A percentile compares a stretch with the other conserved stretches of the same genome.
These are phyloP conservation scores for Phyllostomus discolor DNA, from an alignment of 2,113 vertebrate genomes.

Conservation along the genomic window DNA sequence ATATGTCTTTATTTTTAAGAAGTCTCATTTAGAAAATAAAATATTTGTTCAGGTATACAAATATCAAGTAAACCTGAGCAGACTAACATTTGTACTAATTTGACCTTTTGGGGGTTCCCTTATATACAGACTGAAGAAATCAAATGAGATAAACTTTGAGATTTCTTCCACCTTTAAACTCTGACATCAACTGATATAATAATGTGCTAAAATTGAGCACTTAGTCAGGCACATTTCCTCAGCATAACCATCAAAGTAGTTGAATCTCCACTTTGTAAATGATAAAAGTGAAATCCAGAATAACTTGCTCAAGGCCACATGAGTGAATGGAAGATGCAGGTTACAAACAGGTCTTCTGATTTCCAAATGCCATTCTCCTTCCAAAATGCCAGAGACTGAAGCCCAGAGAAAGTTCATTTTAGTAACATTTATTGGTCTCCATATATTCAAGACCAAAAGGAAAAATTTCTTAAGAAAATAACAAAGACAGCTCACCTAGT, in stretches of 20 bases:
- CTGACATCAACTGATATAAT: not conserved
- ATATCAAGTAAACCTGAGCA: not conserved
- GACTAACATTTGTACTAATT: not conserved
- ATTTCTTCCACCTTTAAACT: not conserved
- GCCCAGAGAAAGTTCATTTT: not conserved
- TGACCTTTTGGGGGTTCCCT: not conserved
- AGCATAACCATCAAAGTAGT: not conserved
- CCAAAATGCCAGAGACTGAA: not conserved
- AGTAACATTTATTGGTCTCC: not conserved
- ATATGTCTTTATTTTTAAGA: not conserved
- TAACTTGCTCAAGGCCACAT: not conserved
- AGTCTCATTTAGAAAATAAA: not conserved
- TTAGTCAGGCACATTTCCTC: not conserved
- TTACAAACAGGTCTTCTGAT: not conserved
- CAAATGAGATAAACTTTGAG: not conserved
- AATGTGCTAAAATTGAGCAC: not conserved
- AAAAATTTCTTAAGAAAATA: not conserved
- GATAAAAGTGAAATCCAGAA: not conserved
- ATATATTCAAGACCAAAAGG: not conserved
- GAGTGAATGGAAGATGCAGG: not conserved
- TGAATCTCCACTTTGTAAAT: not conserved
- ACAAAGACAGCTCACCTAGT: not conserved
- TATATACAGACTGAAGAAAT: not conserved
- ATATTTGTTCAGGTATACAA: not conserved
- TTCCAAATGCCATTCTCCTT: not conserved